These are phyloP conservation scores for Stomatorhinus ivindoensis DNA, from an alignment of 2,113 vertebrate species.

Conservation along the genomic window DNA sequence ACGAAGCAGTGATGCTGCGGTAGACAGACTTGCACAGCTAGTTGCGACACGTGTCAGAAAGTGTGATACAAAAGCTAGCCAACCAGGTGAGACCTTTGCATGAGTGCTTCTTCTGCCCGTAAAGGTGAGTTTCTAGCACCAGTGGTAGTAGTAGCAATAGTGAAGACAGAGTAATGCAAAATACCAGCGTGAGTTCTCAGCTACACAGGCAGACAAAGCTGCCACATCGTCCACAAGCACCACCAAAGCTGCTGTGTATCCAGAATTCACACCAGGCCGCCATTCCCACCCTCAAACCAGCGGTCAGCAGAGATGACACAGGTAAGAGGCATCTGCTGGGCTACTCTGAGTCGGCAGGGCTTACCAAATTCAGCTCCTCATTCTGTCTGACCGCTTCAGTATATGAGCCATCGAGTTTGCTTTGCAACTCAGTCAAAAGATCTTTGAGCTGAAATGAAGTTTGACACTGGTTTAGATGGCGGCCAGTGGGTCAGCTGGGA, in stretches of 20 bases:
- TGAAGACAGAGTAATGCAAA: background rate
- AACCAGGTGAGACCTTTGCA: background rate
- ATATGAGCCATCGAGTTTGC: conserved; percentile 97
- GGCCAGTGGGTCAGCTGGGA: conserved; percentile 17
- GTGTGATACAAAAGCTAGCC: background rate
- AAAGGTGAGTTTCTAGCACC: background rate
- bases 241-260: background rate
- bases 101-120: background rate
- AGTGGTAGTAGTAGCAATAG: background rate
- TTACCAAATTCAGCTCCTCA: conserved; percentile 99
- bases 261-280: background rate
- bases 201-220: background rate
- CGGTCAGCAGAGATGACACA: background rate
- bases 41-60: background rate
- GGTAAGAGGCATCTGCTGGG: background rate
- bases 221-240: background rate
- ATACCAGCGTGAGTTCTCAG: background rate
- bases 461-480: conserved; percentile 65
- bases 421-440: conserved; percentile 99
- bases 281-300: background rate
- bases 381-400: conserved; percentile 98
- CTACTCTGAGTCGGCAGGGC: conserved; percentile 45
- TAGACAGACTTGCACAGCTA: background rate
- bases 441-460: conserved; percentile 99
- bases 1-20: background rate